Evolutionary conservation across 2,113 vertebrate genomes (phyloP), one percentile per base, ranked within the genome.

Genomic region (Amazona guildingii): DNA sequence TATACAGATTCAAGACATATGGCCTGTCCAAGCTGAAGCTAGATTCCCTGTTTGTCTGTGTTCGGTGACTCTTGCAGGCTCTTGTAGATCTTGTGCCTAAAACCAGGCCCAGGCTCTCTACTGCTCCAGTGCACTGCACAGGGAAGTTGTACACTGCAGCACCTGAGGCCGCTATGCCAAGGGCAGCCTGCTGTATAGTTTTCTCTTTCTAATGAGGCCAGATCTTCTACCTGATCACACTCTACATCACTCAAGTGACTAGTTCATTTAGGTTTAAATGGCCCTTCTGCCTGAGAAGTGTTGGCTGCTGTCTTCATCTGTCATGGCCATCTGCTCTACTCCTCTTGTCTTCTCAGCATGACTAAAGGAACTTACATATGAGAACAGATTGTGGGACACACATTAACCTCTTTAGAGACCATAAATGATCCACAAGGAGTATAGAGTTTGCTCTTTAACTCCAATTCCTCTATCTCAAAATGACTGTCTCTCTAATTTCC

Each of bases 231-330:
- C 93, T 93, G 91, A 91, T 74, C 88, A 88, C 63, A 21, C 90
- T 94, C 78, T 48, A 39, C 75, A 95, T 90, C 77, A 64, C 90
- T 92, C 91, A 81, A 8, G 86, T 92, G 94, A 88, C 96, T 95
- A 85, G 85, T 95, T 97, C 86, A 94, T 92, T 93, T 72, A 79
- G 84, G 84, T 92, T 84, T 95, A 92, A 96, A 97, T 95, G 95
- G 92, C 76, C 91, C 68, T 94, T 93, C 93, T 95, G 90, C 92
- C 88, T 83, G 76, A 82, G 81, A 89, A 94, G 81, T 64, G 43
- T 84, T 95, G 86, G 86, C 73, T 97, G 92, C 69, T 92, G 90
- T 72, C 94, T 96, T 97, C 93, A 97, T 97, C 96, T 97, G 95
- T 96, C 95, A 92, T 90, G 93, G 84, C 94, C 97, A 97, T 97